Conservation (phyloP, 2,888 invertebrate species). For the Andrena flavipes region DNA sequence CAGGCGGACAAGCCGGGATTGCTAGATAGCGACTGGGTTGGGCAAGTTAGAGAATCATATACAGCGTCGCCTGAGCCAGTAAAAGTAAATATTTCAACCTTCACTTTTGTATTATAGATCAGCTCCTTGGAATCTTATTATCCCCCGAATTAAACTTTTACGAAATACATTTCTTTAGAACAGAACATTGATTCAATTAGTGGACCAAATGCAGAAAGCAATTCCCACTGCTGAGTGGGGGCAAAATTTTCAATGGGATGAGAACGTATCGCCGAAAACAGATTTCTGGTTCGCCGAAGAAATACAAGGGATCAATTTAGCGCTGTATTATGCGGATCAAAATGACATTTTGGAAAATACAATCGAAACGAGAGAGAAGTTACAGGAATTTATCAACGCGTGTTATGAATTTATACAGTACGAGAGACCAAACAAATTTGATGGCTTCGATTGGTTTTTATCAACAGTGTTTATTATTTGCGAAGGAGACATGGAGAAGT, state of each 20-base stretch:
- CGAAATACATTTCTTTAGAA: constrained; percentile 65
- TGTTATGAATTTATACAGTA: constrained; percentile 79
- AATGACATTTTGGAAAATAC: constrained; percentile 71
- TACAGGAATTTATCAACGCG: constrained; percentile 78
- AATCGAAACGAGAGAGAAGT: constrained; percentile 66
- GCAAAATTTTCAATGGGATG: constrained; percentile 79
- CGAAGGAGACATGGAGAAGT: constrained; percentile 78
- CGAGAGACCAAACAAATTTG: constrained; percentile 72
- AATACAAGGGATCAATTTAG: constrained; percentile 77
- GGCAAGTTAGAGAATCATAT: constrained; percentile 77
- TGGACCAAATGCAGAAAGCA: constrained; percentile 82
- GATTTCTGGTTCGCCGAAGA: constrained; percentile 81
- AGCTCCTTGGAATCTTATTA: not conserved
- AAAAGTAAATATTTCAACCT: constrained; percentile 68
- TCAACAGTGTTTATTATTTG: constrained; percentile 81
- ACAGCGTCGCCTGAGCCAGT: constrained; percentile 73
- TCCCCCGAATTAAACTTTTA: not conserved
- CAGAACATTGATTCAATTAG: constrained; percentile 74
- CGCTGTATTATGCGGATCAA: constrained; percentile 76
- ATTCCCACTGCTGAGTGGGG: constrained; percentile 81
- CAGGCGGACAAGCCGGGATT: constrained; percentile 76
- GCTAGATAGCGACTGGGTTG: constrained; percentile 79
- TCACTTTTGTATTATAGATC: not conserved
- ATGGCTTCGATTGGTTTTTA: constrained; percentile 83
- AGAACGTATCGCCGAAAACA: constrained; percentile 62